phyloP scores from a whole-genome alignment of 2,113 vertebrate species.

The Oncorhynchus mykiss region DNA sequence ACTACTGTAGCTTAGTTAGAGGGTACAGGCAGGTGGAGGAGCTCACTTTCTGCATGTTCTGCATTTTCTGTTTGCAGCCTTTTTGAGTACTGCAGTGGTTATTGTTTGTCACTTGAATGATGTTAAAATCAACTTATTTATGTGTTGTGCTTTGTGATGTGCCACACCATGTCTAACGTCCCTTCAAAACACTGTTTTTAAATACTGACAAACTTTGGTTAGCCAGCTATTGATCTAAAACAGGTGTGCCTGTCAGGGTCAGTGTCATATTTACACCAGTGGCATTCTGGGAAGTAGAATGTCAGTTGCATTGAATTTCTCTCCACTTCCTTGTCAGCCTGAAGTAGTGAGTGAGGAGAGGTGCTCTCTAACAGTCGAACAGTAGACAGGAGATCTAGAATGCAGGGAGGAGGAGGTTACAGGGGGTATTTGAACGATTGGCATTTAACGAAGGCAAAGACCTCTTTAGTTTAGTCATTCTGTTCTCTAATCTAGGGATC shows the following conservation, averaged over 20 bases:
- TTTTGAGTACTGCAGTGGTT: background rate
- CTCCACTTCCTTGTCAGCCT: background rate
- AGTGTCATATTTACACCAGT: background rate
- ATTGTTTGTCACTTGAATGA: background rate
- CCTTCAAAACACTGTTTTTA: too few species aligned
- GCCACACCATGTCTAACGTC: too few species aligned
- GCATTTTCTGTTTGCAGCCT: background rate
- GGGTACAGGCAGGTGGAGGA: background rate
- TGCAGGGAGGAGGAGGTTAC: background rate
- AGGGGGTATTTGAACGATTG: background rate
- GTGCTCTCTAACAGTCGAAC: background rate
- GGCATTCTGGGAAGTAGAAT: background rate
- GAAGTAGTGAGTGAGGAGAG: background rate
- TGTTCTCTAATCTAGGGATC: constrained; percentile 30
- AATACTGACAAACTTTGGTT: background rate
- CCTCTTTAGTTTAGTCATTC: constrained; percentile 37
- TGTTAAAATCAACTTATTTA: too few species aligned
- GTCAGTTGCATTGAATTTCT: background rate
- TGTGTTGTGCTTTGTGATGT: too few species aligned
- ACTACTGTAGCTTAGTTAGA: background rate
- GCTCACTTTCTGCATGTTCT: background rate
- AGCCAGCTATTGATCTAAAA: background rate
- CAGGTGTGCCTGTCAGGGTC: background rate
- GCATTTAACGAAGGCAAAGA: background rate
- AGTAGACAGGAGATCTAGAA: background rate